Conservation (phyloP, 2,113 vertebrate species). For the Brienomyrus longianalis region DNA sequence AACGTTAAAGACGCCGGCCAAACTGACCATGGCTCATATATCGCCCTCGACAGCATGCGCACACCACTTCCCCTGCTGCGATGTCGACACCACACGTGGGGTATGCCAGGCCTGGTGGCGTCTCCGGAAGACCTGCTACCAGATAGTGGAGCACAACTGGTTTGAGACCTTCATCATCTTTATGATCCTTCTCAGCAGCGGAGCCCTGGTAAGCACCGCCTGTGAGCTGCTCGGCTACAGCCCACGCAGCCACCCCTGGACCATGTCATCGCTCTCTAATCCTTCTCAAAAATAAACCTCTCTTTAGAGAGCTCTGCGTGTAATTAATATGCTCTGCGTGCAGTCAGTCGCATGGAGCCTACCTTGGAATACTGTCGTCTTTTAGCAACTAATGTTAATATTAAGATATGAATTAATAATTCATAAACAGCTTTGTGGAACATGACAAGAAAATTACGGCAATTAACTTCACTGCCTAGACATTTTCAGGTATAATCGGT, state of each 20-base stretch:
- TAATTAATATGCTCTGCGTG: neutral
- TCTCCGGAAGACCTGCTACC: conserved; percentile 89
- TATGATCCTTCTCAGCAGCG: conserved; percentile 98
- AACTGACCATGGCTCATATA: neutral
- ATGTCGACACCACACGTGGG: conserved; percentile 66
- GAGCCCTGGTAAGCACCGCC: conserved; percentile 75
- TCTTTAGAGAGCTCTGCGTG: neutral
- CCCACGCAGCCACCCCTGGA: neutral
- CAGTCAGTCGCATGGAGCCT: neutral
- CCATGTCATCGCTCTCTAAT: neutral
- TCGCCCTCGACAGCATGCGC: conserved; percentile 65
- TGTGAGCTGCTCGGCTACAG: neutral
- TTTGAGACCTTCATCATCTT: conserved; percentile 98
- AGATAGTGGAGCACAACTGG: conserved; percentile 97
- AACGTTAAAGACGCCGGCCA: neutral
- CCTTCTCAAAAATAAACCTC: neutral
- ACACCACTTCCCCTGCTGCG: conserved; percentile 74
- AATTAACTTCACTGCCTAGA: conserved; percentile 11
- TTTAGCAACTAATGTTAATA: conserved; percentile 12
- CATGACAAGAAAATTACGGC: neutral
- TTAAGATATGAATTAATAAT: conserved; percentile 13
- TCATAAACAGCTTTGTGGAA: neutral
- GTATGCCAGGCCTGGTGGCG: conserved; percentile 85
- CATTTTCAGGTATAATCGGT: neutral
- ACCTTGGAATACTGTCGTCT: neutral